Percentiles rank a stretch among this genome's conserved stretches.
Evolutionary conservation across 1,140 invertebrate species (phyloP).

Genomic region (Drosophila pectinifera): DNA sequence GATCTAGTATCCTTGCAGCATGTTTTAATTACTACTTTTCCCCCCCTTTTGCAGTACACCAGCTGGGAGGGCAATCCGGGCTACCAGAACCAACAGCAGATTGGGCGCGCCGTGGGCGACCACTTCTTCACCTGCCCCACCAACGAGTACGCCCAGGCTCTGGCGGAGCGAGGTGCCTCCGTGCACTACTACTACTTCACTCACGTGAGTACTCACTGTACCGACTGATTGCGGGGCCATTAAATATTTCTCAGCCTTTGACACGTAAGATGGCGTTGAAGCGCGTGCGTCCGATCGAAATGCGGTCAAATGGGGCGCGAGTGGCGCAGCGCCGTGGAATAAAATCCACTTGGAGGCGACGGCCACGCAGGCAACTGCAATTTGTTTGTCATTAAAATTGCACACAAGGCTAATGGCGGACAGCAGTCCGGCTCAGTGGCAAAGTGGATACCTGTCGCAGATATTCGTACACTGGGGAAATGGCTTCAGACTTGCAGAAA

Average conservation of each 20-base stretch:
- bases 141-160: constrained; percentile 94
- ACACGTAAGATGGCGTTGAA: constrained; percentile 72
- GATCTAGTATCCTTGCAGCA: too few species aligned
- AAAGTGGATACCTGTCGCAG: constrained; percentile 42
- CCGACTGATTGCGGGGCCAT: constrained; percentile 32
- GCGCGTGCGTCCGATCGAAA: constrained; percentile 72
- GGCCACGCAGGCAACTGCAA: constrained; percentile 60
- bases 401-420: constrained; percentile 79
- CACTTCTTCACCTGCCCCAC: constrained; percentile 97
- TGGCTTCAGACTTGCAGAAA: not conserved
- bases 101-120: constrained; percentile 95
- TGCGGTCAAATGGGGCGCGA: constrained; percentile 76
- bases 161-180: constrained; percentile 91
- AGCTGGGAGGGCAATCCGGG: constrained; percentile 94
- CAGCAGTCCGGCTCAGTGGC: constrained; percentile 26
- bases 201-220: constrained; percentile 89
- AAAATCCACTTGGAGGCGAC: constrained; percentile 36
- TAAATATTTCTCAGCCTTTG: constrained; percentile 77
- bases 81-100: constrained; percentile 92
- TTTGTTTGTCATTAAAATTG: constrained; percentile 83
- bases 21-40: not conserved
- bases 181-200: constrained; percentile 98
- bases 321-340: constrained; percentile 20
- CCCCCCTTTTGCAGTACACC: constrained; percentile 90
- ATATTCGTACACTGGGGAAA: constrained; percentile 11